phyloP scores from a whole-genome alignment of 2,113 vertebrate genomes.

The Ceyx cyanopectus region DNA sequence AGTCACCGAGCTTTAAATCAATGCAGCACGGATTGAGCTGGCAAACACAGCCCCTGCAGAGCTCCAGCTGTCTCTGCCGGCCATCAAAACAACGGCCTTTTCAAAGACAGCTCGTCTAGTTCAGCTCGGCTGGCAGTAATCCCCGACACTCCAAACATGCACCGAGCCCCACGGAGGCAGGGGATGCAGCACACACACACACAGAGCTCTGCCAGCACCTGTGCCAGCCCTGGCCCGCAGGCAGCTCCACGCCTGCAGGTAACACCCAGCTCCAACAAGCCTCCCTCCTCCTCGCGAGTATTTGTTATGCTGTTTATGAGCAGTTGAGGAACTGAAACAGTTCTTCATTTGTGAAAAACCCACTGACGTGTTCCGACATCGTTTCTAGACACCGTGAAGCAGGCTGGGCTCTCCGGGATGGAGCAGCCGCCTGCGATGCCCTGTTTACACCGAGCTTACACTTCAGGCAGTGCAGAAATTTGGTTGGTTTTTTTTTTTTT shows the following conservation, averaged over 20 bases:
- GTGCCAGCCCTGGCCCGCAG: rapidly evolving
- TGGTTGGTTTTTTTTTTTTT: no score
- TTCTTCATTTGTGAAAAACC: neutral
- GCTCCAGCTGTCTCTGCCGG: neutral
- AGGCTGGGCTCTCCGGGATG: neutral
- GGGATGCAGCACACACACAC: rapidly evolving
- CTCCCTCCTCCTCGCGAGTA: neutral
- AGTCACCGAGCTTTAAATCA: neutral
- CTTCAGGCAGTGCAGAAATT: neutral
- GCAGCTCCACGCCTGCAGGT: rapidly evolving
- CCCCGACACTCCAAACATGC: neutral
- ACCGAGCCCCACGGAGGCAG: no score
- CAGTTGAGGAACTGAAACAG: neutral
- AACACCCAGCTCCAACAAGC: neutral
- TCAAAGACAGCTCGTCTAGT: neutral
- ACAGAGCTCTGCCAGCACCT: neutral
- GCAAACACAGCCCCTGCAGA: neutral
- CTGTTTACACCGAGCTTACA: rapidly evolving
- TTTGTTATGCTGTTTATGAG: neutral
- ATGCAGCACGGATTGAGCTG: neutral
- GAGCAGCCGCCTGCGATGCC: neutral
- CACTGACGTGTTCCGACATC: neutral
- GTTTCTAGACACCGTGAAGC: neutral
- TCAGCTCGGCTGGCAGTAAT: neutral
- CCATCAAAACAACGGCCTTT: neutral